Conservation (phyloP, 2,113 vertebrate genomes). For the Corydoras sp. region DNA sequence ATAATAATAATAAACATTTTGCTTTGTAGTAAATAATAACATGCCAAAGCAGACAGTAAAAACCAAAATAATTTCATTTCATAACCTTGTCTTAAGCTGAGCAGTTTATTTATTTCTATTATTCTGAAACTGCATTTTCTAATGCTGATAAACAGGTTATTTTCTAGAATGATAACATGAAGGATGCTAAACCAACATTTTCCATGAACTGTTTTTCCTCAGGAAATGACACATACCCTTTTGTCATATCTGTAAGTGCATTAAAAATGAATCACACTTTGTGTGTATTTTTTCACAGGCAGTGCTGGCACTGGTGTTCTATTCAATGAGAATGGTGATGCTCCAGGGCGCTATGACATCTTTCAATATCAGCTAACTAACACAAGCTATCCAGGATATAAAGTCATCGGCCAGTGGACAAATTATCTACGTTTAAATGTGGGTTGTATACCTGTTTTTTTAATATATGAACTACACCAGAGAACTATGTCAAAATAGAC, state of each 20-base stretch:
- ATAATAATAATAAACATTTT: no score
- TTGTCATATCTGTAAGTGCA: not conserved
- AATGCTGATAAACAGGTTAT: not conserved
- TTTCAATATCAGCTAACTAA: conserved; percentile 88
- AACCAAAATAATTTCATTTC: not conserved
- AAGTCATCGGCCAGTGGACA: conserved; percentile 81
- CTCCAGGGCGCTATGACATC: conserved; percentile 87
- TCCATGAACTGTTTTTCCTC: not conserved
- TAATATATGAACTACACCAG: not conserved
- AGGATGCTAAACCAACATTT: not conserved
- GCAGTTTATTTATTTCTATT: not conserved
- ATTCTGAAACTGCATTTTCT: not conserved
- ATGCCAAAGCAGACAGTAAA: conserved; percentile 2
- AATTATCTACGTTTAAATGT: conserved; percentile 77
- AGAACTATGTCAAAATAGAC: no score
- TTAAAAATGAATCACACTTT: conserved; percentile 1
- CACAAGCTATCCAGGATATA: conserved; percentile 71
- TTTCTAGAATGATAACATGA: no score
- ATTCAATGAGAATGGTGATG: conserved; percentile 88
- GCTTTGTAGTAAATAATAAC: not conserved
- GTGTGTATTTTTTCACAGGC: conserved; percentile 56
- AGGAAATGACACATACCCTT: not conserved
- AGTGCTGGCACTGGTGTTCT: conserved; percentile 82
- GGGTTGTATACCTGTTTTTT: conserved; percentile 38
- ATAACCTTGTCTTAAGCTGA: not conserved